These are phyloP conservation scores for Syngnathus floridae DNA, from an alignment of 2,113 vertebrate species.

Conservation along the genomic window DNA sequence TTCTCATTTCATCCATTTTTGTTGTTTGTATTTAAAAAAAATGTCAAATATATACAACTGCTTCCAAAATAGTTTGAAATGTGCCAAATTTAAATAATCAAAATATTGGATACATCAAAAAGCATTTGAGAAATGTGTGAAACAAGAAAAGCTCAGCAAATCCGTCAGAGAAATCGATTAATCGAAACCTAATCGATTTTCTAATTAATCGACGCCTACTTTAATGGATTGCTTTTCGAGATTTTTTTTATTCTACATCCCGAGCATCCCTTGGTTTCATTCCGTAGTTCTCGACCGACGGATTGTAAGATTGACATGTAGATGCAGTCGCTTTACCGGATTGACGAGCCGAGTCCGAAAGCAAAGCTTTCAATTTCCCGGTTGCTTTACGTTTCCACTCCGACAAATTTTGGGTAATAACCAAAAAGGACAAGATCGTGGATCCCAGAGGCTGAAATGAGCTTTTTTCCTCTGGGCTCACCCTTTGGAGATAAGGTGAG, in stretches of 20 bases:
- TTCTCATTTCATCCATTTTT: too few species aligned
- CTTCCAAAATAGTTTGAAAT: too few species aligned
- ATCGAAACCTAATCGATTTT: too few species aligned
- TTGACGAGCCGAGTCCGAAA: not conserved
- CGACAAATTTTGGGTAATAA: not conserved
- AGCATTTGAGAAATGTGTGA: too few species aligned
- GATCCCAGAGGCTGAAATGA: not conserved
- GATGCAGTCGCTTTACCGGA: not conserved
- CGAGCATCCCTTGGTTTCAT: not conserved
- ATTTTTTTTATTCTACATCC: not conserved
- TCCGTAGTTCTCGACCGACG: not conserved
- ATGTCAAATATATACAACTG: too few species aligned
- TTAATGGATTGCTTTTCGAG: too few species aligned
- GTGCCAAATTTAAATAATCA: too few species aligned
- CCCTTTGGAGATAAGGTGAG: not conserved
- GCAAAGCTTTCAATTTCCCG: not conserved
- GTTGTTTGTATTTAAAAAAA: too few species aligned
- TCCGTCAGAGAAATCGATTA: too few species aligned
- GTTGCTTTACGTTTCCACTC: not conserved
- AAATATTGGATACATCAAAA: too few species aligned
- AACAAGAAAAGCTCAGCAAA: too few species aligned
- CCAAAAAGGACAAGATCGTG: not conserved
- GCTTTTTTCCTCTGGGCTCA: not conserved
- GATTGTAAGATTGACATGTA: not conserved
- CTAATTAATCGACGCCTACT: too few species aligned